Evolutionary conservation across 2,888 invertebrate genomes (phyloP), one percentile per base, ranked within the genome.

Genomic region (Atethmia centrago): DNA sequence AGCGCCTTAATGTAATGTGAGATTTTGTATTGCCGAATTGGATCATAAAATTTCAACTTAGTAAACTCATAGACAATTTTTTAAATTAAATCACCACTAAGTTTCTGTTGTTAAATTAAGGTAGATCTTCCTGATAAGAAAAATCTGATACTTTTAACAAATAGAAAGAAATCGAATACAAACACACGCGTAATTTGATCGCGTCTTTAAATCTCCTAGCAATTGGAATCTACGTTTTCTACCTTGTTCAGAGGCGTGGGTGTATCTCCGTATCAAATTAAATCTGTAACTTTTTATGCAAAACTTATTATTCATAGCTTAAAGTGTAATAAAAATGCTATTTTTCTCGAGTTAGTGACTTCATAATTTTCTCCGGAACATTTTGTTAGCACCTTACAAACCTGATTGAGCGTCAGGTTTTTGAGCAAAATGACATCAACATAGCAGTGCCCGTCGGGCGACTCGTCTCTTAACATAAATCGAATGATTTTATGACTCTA

Each of bases 401-500:
- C 79, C 79, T 53, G 77, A 81, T 82, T 74, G 70, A 72, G 71
- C 62, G 61, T 66, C 79, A 80, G 71, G 76, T 85, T 85, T 83
- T 84, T 73, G 63, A 87, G 82, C 83, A 79, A 81, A 90, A 90
- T 90, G 88, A 90, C 88, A 88, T 88, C 81, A 87, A 85, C 80
- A 68, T 84, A 75, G 74, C 82, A 82, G 82, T 79, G 77, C 74
- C 83, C 85, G 86, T 90, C 91, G 86, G 85, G 80, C 79, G 64
- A 81, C 72, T 85, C 78, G 84, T 88, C 82, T 88, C 83, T 88
- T 88, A 88, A 92, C 92, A 94, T 95, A 95, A 94, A 95, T 94
- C 88, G 91, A 84, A 80, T 79, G 88, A 91, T 88, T 95, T 95
- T 93, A 95, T 92, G 93, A 93, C 89, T 88, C 89, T 85, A 89